Evolutionary conservation across 2,797 vertebrate genomes (phyloP), one percentile per base, ranked within the genome.

Genomic region (Tragopan temminckii): DNA sequence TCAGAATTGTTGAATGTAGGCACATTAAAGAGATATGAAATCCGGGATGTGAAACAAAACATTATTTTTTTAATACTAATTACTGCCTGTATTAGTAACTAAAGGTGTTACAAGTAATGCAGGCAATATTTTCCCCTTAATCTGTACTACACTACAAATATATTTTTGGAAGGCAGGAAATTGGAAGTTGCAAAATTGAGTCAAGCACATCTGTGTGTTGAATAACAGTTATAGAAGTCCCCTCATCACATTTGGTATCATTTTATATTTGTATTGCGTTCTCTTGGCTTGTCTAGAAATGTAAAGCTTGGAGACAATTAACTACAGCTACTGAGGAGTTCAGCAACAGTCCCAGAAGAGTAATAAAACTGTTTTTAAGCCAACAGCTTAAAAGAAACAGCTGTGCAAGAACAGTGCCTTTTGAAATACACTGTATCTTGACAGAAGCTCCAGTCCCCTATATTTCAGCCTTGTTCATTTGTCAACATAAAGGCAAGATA

Each of bases 381-480:
- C 52, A 46, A 66, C 69, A 95, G 85, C 90, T 97, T 89, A 86
- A 92, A 96, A 79, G 80, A 97, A 98, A 94, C 91, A 96, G 79
- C 92, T 96, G 88, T 68, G 4, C 46, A 76, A 86, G 81, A 96
- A 21, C 53, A 93, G 66, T 83, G 82, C 66, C 72, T 97, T 97
- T 81, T 94, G 95, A 97, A 93, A 93, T 2, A n/a, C 78, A 71
- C 89, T 93, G 29, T 66, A 86, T 96, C 94, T 95, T 97, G 96
- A 97, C 95, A 97, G 93, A 94, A 89, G 79, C 96, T 95, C 92
- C 91, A 78, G 95, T 97, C 79, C 75, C 8, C 5, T 95, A 67
- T 97, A 97, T 94, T 97, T 96, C 90, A 96, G 68, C 62, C 89
- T 96, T 96, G 96, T 98, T 98, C 98, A 98, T 98, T 98, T 98